Base-by-base conservation (phyloP, 2,113 vertebrate species). In the Solea solea region DNA sequence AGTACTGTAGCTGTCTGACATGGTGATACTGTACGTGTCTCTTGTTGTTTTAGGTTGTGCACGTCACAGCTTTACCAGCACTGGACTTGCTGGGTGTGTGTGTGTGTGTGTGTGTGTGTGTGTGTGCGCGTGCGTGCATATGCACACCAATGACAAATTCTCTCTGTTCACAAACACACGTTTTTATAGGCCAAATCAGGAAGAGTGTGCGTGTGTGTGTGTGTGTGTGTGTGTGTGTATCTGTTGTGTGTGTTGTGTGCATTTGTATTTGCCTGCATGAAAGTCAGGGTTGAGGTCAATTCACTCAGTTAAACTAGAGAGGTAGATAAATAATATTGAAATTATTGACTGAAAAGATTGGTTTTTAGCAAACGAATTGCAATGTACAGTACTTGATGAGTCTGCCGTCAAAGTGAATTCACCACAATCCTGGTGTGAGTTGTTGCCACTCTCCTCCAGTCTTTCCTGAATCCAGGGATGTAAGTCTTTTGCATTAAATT, bases 161-260 rank as follows among this genome's bases (percentile, higher is more conserved):
- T 84, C 81, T 88, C 79, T 86, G 65, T 84, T 89, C 86, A 88
- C 88, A 82, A 84, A 86, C 79, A 81, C 80, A 69, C 86, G 67
- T 91, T 90, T 90, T 90, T 92, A 90, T 89, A 91, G 90, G 91
- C 87, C 87, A 92, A 92, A 92, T 92, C 91, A 90, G 89, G 90
- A 89, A 89, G 80, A 86, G 88, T 72, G 87, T 80, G 83, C 75
- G 78, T 63, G 39, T 57, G 34, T 62, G 45, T 34, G 6, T 41
- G 52, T 48, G 51, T 50, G 60, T 42, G 50, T 66, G 45, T 64
- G 14, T 46, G 39, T 54, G 51, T 61, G 78, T 63, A 28, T 57
- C 41, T 62, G 45, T 34, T 42, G 53, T 48, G 52, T 51, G 60
- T 44, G 50, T 67, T 42, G 72, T 83, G 77, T 72, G 81, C 57